phyloP scores from a whole-genome alignment of 23 tunicate genomes.

The Styela clava region DNA sequence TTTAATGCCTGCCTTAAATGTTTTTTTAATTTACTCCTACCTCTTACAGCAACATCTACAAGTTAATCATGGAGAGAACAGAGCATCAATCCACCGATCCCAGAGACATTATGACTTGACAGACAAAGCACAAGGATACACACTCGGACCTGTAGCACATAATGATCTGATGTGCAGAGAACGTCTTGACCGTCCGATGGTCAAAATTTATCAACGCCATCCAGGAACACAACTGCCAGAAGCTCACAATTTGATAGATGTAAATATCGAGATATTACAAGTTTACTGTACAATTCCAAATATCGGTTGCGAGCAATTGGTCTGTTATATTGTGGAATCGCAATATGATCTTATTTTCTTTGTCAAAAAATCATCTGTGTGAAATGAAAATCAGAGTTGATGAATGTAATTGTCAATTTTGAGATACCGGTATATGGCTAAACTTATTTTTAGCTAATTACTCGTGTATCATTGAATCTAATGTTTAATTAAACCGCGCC shows the following conservation, averaged over 20 bases:
- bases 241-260: constrained; percentile 80
- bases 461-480: too few species aligned
- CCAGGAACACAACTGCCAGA: constrained; percentile 89
- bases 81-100: constrained; percentile 83
- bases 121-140: constrained; percentile 83
- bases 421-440: too few species aligned
- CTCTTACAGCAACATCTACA: constrained; percentile 82
- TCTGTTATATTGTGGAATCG: too few species aligned
- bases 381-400: too few species aligned
- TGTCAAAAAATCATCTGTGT: too few species aligned
- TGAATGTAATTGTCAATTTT: too few species aligned
- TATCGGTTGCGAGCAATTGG: too few species aligned
- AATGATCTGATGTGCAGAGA: constrained; percentile 77
- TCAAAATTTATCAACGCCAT: constrained; percentile 84
- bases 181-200: constrained; percentile 72
- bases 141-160: constrained; percentile 71
- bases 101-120: constrained; percentile 85
- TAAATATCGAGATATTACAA: constrained; percentile 1
- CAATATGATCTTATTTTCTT: too few species aligned
- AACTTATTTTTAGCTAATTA: too few species aligned
- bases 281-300: not conserved
- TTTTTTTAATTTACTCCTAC: too few species aligned
- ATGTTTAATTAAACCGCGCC: too few species aligned
- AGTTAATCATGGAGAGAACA: constrained; percentile 72
- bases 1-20: too few species aligned